Base-by-base conservation (phyloP, 2,888 invertebrate species). In the Napeogenes sylphis region DNA sequence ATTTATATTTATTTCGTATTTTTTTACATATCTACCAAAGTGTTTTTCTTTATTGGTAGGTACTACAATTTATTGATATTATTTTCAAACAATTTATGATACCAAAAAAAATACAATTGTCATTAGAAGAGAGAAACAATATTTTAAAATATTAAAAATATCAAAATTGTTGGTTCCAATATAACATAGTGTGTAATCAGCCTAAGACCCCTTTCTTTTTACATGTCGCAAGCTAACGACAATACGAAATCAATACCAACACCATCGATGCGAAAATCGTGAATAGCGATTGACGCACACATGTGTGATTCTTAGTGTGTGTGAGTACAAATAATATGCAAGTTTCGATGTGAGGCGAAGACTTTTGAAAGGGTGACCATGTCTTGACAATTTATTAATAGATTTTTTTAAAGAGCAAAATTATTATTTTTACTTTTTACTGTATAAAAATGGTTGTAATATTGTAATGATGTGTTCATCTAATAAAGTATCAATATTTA, bases 191-290 rank as follows among this genome's bases (percentile, higher is more conserved):
- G 80, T 81, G 78, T 71, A 76, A 68, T 72, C 78, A 66, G 75
- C 80, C 76, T 82, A 77, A 84, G 80, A 89, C 87, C 87, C 88
- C 87, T 87, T 90, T 85, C 85, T 88, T 89, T 83, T 87, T 84
- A 85, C 87, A 87, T 87, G 89, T 88, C 88, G 84, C 86, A 75
- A 79, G 81, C 88, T 87, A 89, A 90, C 90, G 89, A 90, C 90
- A 90, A 90, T 89, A 87, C 86, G 86, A 87, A 90, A 90, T 90
- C 90, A 90, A 90, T 90, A 90, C 89, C 76, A 83, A 88, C 90
- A 89, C 89, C 89, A 88, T 90, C 87, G 89, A 90, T 88, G 90
- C 88, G 88, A 90, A 89, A 86, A 85, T 86, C 84, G 88, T 85
- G 86, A 87, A 87, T 87, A 86, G 84, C 81, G 79, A 82, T 78